Percentiles rank a stretch among this genome's conserved stretches.
Evolutionary conservation across 2,797 vertebrate species (phyloP).

Genomic region (Poecilia picta): DNA sequence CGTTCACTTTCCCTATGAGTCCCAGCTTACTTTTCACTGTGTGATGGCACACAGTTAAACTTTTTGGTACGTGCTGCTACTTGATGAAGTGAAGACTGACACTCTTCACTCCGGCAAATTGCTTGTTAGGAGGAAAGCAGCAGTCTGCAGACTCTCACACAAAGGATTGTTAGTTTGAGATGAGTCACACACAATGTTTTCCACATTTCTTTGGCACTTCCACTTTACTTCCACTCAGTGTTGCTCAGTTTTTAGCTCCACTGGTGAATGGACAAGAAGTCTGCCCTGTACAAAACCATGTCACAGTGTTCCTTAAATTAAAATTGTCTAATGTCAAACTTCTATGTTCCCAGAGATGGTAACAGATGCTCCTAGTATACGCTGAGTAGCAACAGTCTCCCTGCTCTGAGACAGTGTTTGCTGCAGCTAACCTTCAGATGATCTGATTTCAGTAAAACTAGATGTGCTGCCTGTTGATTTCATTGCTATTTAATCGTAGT

Average conservation of each 20-base stretch:
- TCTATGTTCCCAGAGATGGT: not conserved
- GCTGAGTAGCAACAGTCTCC: not conserved
- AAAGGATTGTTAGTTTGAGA: conserved; percentile 4
- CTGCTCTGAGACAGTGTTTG: not conserved
- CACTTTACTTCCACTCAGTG: not conserved
- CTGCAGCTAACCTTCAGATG: not conserved
- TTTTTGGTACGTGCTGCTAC: conserved; percentile 2
- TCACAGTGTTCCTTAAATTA: not conserved
- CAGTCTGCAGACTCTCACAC: conserved; percentile 6
- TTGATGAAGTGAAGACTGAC: conserved; percentile 1
- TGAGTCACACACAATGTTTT: conserved; percentile 7
- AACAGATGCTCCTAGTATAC: not conserved
- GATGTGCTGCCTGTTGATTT: not conserved
- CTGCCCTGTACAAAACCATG: not conserved
- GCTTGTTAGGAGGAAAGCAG: conserved; percentile 8
- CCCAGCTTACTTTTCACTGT: not conserved
- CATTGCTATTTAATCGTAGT: not conserved
- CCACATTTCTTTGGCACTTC: not conserved
- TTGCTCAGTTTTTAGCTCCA: conserved; percentile 6
- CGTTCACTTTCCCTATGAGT: not conserved
- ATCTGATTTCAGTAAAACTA: not conserved
- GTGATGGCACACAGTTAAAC: not conserved
- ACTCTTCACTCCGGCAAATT: not conserved
- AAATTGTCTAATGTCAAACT: not conserved
- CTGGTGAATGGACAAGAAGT: not conserved